A percentile compares a stretch with the other conserved stretches of the same genome.
Conservation (phyloP, 2,113 vertebrate species). For the Pseudorhombus dupliciocellatus region DNA sequence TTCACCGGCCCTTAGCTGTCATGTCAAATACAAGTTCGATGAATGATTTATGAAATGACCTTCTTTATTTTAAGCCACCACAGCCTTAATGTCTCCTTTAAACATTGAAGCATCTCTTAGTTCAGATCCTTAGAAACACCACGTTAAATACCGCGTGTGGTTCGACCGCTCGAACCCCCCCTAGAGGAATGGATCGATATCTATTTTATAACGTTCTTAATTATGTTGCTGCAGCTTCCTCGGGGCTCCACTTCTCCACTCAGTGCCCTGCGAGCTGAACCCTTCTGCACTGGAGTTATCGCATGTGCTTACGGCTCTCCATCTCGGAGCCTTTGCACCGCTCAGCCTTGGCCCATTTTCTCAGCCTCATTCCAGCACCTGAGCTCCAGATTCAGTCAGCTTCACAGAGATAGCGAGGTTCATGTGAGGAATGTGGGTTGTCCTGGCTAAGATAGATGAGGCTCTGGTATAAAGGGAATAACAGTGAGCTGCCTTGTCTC, state of each 20-base stretch:
- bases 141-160: neutral
- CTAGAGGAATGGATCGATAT: constrained; percentile 18
- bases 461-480: constrained; percentile 69
- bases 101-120: neutral
- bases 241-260: constrained; percentile 12
- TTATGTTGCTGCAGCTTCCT: constrained; percentile 12
- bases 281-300: constrained; percentile 12
- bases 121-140: neutral
- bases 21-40: constrained; percentile 26
- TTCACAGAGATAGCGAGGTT: constrained; percentile 65
- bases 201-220: constrained; percentile 23
- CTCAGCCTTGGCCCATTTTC: constrained; percentile 77
- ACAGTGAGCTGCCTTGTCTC: constrained; percentile 55
- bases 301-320: constrained; percentile 24
- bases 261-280: constrained; percentile 14
- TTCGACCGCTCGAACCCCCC: neutral
- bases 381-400: constrained; percentile 76
- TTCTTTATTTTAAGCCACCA: neutral
- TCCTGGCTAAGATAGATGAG: constrained; percentile 75
- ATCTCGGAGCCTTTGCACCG: constrained; percentile 51
- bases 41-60: constrained; percentile 23
- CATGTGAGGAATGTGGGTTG: constrained; percentile 73
- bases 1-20: constrained; percentile 35
- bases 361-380: constrained; percentile 77
- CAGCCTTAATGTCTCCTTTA: neutral